phyloP scores from a whole-genome alignment of 2,888 invertebrate species.

The Diaprepes abbreviatus region DNA sequence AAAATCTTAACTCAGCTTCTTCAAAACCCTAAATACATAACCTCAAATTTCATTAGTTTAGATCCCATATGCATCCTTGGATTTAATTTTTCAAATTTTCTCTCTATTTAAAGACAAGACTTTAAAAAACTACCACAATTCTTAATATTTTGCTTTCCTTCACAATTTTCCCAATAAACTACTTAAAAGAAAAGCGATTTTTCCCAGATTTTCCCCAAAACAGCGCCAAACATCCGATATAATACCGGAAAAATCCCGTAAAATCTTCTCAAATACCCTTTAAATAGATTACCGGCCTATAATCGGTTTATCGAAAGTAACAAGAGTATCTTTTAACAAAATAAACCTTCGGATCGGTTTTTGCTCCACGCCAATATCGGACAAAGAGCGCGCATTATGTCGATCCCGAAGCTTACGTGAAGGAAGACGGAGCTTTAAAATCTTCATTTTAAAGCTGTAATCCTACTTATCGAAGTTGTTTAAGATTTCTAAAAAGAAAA shows the following conservation, averaged over 20 bases:
- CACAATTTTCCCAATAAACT: neutral
- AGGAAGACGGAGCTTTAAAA: neutral
- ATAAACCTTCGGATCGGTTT: slow-evolving; percentile 24
- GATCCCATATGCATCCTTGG: no score
- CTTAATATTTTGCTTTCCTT: no score
- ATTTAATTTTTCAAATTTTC: no score
- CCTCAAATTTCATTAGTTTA: no score
- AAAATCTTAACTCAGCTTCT: no score
- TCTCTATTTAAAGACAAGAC: no score
- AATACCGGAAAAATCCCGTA: slow-evolving; percentile 28
- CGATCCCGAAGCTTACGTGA: neutral
- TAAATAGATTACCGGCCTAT: slow-evolving; percentile 36
- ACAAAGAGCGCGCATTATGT: neutral
- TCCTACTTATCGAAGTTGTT: slow-evolving; percentile 12
- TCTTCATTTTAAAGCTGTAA: slow-evolving; percentile 12
- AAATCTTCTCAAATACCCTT: slow-evolving; percentile 43
- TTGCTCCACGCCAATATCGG: slow-evolving; percentile 10
- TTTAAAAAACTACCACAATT: no score
- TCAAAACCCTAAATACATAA: no score
- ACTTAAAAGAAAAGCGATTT: neutral
- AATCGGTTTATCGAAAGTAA: slow-evolving; percentile 49
- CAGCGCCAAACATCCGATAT: slow-evolving; percentile 14
- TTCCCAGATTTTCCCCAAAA: slow-evolving; percentile 18
- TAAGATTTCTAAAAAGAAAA: neutral
- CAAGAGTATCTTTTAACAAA: slow-evolving; percentile 33